Evolutionary conservation across 2,888 invertebrate genomes (phyloP).

Genomic region (Antheraea assamensis): DNA sequence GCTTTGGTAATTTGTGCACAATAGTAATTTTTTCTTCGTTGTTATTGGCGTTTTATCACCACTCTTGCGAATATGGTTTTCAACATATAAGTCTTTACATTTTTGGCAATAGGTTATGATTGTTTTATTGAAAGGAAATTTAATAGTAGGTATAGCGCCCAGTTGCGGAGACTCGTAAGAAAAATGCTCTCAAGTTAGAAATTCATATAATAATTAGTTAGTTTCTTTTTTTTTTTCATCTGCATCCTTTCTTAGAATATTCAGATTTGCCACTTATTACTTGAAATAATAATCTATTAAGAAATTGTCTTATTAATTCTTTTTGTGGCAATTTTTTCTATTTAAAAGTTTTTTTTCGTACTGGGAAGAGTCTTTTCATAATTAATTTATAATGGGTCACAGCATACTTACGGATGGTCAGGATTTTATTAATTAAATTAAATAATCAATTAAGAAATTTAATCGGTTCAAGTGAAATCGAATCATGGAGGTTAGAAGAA

Average conservation of each 20-base stretch:
- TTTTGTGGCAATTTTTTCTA: not conserved
- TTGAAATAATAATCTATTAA: not conserved
- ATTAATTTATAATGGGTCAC: not conserved
- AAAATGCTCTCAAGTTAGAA: not conserved
- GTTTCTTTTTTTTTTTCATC: too few species aligned
- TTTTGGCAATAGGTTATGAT: not conserved
- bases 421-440: too few species aligned
- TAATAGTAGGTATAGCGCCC: not conserved
- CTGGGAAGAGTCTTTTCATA: not conserved
- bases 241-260: too few species aligned
- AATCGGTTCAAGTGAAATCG: not conserved
- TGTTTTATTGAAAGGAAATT: slow-evolving; percentile 4
- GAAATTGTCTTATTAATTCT: not conserved
- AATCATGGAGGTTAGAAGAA: not conserved
- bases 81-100: not conserved
- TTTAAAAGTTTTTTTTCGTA: not conserved
- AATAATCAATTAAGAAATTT: not conserved
- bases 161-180: not conserved
- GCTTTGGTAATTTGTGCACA: not conserved
- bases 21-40: slow-evolving; percentile 2
- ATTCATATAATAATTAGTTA: not conserved
- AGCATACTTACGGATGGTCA: too few species aligned
- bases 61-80: not conserved
- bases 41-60: slow-evolving; percentile 12
- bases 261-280: not conserved